Percentiles rank a stretch among this genome's conserved stretches.
Evolutionary conservation across 1,140 invertebrate species (phyloP).

Genomic region (Stenopsyche tienmushanensis): DNA sequence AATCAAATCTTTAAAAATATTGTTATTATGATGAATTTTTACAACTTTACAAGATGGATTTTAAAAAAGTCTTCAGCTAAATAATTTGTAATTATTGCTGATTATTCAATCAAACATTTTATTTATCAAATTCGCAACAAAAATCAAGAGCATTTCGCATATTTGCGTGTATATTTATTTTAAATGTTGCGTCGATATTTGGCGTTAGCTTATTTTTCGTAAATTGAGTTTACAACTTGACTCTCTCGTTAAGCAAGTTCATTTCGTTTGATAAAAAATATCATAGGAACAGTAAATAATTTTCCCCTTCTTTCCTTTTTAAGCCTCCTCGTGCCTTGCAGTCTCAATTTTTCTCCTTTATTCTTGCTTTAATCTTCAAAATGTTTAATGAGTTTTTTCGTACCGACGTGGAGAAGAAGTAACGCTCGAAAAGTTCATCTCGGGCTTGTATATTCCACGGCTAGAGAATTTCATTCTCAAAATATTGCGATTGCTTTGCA

Average conservation of each 20-base stretch:
- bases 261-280: constrained; percentile 13
- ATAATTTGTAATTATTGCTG: no score
- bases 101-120: no score
- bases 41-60: no score
- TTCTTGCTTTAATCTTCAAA: constrained; percentile 12
- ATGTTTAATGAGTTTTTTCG: constrained; percentile 12
- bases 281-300: not conserved
- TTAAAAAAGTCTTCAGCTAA: no score
- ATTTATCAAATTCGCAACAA: no score
- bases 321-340: not conserved
- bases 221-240: constrained; percentile 14
- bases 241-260: constrained; percentile 6
- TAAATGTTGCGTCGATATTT: no score
- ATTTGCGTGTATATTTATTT: no score
- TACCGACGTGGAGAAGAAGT: not conserved
- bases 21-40: no score
- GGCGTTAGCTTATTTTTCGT: not conserved
- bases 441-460: not conserved
- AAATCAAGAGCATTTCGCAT: no score
- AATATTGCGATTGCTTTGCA: no score
- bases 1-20: no score
- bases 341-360: constrained; percentile 2
- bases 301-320: not conserved
- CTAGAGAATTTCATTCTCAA: no score
- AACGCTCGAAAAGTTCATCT: constrained; percentile 5